Conservation (phyloP, 2,888 invertebrate genomes). For the Pollenia angustigena region DNA sequence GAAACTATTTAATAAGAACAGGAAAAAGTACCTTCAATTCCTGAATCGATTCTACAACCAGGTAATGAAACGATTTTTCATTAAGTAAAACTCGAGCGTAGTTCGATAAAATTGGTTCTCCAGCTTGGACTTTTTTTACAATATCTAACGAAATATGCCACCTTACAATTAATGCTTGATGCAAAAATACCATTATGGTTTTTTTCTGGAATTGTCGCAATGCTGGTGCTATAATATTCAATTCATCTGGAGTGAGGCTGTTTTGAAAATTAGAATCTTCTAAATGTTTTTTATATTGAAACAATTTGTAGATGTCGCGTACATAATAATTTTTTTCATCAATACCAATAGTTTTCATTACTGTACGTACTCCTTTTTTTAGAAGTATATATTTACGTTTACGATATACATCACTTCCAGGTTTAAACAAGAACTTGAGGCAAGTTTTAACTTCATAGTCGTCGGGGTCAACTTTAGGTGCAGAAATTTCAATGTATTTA, state of each 20-base stretch:
- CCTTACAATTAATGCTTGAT: conserved; percentile 50
- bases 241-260: not conserved
- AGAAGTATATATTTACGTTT: not conserved
- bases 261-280: conserved; percentile 50
- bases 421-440: conserved; percentile 22
- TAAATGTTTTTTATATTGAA: conserved; percentile 53
- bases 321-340: conserved; percentile 46
- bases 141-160: conserved; percentile 34
- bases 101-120: not conserved
- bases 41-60: conserved; percentile 46
- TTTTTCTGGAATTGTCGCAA: conserved; percentile 37
- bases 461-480: conserved; percentile 34
- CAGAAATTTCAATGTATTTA: conserved; percentile 50
- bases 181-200: conserved; percentile 14
- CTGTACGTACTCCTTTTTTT: conserved; percentile 5
- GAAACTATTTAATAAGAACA: not conserved
- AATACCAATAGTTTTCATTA: conserved; percentile 31
- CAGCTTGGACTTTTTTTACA: not conserved
- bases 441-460: conserved; percentile 30
- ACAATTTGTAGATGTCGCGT: conserved; percentile 45
- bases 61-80: conserved; percentile 49
- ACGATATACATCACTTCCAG: not conserved
- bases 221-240: not conserved
- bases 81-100: conserved; percentile 18
- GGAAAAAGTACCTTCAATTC: conserved; percentile 53